These are phyloP conservation scores for Dinoponera quadriceps DNA, from an alignment of 1,140 invertebrate genomes.

Conservation along the genomic window DNA sequence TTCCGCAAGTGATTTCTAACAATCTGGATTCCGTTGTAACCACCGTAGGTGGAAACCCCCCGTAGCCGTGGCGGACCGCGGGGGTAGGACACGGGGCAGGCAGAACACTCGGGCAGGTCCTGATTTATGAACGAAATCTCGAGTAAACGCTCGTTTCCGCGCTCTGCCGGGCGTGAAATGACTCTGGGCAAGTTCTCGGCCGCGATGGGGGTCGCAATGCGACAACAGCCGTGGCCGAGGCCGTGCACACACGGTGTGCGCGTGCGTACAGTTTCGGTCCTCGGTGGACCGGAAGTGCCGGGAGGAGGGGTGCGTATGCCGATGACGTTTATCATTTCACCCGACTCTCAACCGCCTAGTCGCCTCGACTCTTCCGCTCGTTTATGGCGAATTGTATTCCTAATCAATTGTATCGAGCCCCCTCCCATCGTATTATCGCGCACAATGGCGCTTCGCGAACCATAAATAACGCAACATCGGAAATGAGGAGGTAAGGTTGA, in stretches of 20 bases:
- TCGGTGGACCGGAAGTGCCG: slow-evolving; percentile 61
- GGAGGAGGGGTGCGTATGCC: slow-evolving; percentile 5
- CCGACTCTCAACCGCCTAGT: neutral
- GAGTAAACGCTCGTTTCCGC: slow-evolving; percentile 78
- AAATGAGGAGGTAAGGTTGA: neutral
- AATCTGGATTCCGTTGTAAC: slow-evolving; percentile 33
- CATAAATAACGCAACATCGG: neutral
- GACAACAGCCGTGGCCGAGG: slow-evolving; percentile 60
- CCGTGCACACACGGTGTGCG: no score
- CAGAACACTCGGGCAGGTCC: slow-evolving; percentile 48
- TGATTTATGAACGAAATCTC: slow-evolving; percentile 78
- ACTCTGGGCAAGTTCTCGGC: slow-evolving; percentile 69
- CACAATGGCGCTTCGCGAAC: neutral
- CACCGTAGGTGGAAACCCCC: slow-evolving; percentile 35
- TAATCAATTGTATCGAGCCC: neutral
- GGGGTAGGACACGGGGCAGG: slow-evolving; percentile 6
- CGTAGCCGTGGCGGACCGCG: slow-evolving; percentile 2
- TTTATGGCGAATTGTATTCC: neutral
- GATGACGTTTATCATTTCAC: slow-evolving; percentile 10
- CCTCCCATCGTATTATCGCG: no score
- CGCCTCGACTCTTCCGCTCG: neutral
- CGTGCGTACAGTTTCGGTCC: slow-evolving; percentile 67
- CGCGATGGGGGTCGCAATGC: slow-evolving; percentile 33
- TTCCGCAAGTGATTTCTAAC: slow-evolving; percentile 29
- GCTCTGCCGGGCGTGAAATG: slow-evolving; percentile 80